A percentile compares a stretch with the other conserved stretches of the same genome.
phyloP scores from a whole-genome alignment of 2,888 invertebrate species.

The Pegoplata infirma region DNA sequence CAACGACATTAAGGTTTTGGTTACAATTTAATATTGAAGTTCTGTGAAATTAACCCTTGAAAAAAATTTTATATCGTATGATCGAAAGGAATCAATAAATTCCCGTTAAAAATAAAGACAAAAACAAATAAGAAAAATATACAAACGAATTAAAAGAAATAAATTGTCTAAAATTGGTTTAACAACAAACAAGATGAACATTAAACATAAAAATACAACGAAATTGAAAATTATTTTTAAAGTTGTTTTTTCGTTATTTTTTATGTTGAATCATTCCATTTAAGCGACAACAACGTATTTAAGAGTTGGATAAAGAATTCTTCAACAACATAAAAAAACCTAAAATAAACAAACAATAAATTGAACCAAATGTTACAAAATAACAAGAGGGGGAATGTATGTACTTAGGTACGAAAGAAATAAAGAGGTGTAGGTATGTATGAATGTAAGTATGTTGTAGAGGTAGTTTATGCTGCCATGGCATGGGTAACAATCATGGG shows the following conservation, averaged over 20 bases:
- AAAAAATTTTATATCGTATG: too few species aligned
- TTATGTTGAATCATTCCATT: constrained; percentile 25
- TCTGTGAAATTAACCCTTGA: not conserved
- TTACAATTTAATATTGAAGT: too few species aligned
- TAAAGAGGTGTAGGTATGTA: not conserved
- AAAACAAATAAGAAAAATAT: not conserved
- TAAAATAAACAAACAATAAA: constrained; percentile 41
- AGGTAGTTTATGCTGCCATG: too few species aligned
- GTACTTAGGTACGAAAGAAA: too few species aligned
- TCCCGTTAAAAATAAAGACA: not conserved
- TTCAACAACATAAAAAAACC: not conserved
- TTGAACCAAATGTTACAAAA: constrained; percentile 50
- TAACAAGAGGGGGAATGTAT: constrained; percentile 10
- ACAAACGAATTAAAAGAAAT: not conserved
- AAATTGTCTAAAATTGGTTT: not conserved
- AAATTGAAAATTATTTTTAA: not conserved
- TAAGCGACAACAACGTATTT: constrained; percentile 27
- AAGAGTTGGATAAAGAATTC: constrained; percentile 14
- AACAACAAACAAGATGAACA: not conserved
- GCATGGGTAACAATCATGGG: too few species aligned
- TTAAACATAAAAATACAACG: not conserved
- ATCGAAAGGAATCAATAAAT: constrained; percentile 9
- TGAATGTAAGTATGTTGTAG: too few species aligned
- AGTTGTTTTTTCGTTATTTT: not conserved
- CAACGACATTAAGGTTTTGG: too few species aligned